A percentile compares a stretch with the other conserved stretches of the same genome.
These are phyloP conservation scores for Horisme vitalbata DNA, from an alignment of 2,888 invertebrate genomes.

Conservation along the genomic window DNA sequence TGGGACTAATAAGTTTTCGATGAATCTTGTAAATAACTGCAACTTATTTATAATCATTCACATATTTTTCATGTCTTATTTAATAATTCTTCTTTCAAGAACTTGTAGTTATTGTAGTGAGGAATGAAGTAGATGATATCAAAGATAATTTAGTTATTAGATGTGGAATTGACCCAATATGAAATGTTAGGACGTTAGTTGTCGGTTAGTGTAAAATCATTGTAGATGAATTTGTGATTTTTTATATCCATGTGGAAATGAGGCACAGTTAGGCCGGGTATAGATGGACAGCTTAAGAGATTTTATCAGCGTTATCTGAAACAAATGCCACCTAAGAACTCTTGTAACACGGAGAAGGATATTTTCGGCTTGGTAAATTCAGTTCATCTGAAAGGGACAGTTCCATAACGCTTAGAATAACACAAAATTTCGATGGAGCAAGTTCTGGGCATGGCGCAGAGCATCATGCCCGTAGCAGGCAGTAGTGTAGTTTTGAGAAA, in stretches of 20 bases:
- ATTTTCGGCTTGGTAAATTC: too few species aligned
- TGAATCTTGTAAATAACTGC: constrained; percentile 45
- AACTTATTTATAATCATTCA: constrained; percentile 14
- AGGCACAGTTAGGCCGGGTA: constrained; percentile 11
- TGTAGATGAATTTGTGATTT: constrained; percentile 28
- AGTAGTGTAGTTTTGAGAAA: too few species aligned
- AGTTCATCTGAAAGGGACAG: too few species aligned
- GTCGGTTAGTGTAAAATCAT: constrained; percentile 9
- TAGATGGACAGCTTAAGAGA: neutral
- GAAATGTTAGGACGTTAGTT: constrained; percentile 14
- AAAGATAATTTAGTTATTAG: constrained; percentile 27
- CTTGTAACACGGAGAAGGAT: too few species aligned
- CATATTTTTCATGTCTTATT: neutral
- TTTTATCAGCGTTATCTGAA: too few species aligned
- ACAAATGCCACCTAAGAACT: too few species aligned
- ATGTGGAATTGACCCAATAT: constrained; percentile 11
- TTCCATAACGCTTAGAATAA: too few species aligned
- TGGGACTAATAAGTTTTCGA: too few species aligned
- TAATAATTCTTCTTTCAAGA: constrained; percentile 5
- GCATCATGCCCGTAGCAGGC: too few species aligned
- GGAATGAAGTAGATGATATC: constrained; percentile 15
- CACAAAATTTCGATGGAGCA: too few species aligned
- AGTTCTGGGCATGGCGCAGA: too few species aligned
- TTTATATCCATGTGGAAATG: constrained; percentile 24
- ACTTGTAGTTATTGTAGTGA: constrained; percentile 8